Evolutionary conservation across 2,797 vertebrate genomes (phyloP).

Genomic region (Philypnodon macrostomus): DNA sequence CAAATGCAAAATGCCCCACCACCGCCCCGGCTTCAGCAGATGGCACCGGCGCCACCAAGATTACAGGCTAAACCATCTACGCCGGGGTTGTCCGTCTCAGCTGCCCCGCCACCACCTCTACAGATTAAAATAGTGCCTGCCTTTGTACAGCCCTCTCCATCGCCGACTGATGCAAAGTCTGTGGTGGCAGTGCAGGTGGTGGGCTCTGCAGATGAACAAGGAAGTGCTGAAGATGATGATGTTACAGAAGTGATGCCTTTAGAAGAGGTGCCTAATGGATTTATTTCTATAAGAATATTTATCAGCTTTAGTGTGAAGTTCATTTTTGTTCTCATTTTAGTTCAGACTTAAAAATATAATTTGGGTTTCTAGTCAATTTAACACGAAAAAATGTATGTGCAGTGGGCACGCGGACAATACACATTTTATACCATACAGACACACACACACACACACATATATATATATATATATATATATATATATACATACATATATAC

Average conservation of each 20-base stretch:
- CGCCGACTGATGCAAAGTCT: slow-evolving; percentile 20
- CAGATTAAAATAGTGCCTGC: slow-evolving; percentile 86
- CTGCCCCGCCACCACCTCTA: slow-evolving; percentile 79
- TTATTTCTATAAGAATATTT: neutral
- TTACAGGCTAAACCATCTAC: slow-evolving; percentile 81
- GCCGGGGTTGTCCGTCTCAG: slow-evolving; percentile 38
- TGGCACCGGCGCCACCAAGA: slow-evolving; percentile 82
- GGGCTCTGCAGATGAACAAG: slow-evolving; percentile 42
- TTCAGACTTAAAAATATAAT: no score
- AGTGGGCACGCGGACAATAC: no score
- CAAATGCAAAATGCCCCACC: slow-evolving; percentile 86
- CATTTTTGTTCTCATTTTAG: no score
- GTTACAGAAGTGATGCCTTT: slow-evolving; percentile 60
- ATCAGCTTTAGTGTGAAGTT: no score
- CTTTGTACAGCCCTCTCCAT: slow-evolving; percentile 63
- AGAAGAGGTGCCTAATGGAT: slow-evolving; percentile 55
- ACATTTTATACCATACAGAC: no score
- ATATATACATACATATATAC: no score
- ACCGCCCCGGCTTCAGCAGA: slow-evolving; percentile 75
- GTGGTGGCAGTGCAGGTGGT: slow-evolving; percentile 66
- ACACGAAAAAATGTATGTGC: no score
- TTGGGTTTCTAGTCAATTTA: no score
- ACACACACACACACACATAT: no score
- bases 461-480: no score
- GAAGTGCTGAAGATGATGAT: slow-evolving; percentile 51